Evolutionary conservation across 2,888 invertebrate species (phyloP).

Genomic region (Aproaerema taeniolella): DNA sequence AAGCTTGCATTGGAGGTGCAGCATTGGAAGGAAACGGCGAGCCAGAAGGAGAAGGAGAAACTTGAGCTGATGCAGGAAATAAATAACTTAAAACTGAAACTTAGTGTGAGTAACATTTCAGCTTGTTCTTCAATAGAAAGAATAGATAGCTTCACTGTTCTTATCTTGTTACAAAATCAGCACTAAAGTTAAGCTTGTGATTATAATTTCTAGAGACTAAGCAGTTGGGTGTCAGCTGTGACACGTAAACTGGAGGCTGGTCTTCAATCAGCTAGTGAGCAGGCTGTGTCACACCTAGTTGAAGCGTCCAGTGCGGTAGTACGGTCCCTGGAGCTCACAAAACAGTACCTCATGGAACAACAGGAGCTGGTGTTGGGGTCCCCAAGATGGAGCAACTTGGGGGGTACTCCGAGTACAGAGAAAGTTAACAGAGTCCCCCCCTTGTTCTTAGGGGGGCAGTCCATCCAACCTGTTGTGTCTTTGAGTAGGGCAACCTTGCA

Average conservation of each 20-base stretch:
- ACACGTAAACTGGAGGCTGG: slow-evolving; percentile 47
- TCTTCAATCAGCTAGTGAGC: slow-evolving; percentile 47
- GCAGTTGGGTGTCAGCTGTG: slow-evolving; percentile 44
- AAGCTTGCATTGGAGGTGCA: slow-evolving; percentile 60
- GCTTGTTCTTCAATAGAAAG: no score
- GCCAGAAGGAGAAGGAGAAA: slow-evolving; percentile 57
- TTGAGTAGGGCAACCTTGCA: slow-evolving; percentile 46
- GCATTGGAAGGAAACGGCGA: slow-evolving; percentile 58
- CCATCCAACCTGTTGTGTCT: slow-evolving; percentile 62
- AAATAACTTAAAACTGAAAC: slow-evolving; percentile 56
- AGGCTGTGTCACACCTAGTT: slow-evolving; percentile 50
- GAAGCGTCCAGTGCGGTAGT: slow-evolving; percentile 55
- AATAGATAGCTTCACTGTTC: no score
- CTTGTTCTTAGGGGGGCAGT: slow-evolving; percentile 53
- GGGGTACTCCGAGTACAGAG: slow-evolving; percentile 44
- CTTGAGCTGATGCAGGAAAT: slow-evolving; percentile 58
- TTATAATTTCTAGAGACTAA: no score
- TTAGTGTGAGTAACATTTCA: slow-evolving; percentile 64
- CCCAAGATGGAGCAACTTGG: slow-evolving; percentile 49
- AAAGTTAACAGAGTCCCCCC: slow-evolving; percentile 58
- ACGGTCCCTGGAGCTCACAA: slow-evolving; percentile 44
- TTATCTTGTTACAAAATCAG: no score
- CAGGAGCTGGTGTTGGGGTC: slow-evolving; percentile 38
- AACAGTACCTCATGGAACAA: slow-evolving; percentile 41
- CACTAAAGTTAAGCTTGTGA: no score